Evolutionary conservation across 2,888 invertebrate genomes (phyloP).

Genomic region (Drosophila meridiana): DNA sequence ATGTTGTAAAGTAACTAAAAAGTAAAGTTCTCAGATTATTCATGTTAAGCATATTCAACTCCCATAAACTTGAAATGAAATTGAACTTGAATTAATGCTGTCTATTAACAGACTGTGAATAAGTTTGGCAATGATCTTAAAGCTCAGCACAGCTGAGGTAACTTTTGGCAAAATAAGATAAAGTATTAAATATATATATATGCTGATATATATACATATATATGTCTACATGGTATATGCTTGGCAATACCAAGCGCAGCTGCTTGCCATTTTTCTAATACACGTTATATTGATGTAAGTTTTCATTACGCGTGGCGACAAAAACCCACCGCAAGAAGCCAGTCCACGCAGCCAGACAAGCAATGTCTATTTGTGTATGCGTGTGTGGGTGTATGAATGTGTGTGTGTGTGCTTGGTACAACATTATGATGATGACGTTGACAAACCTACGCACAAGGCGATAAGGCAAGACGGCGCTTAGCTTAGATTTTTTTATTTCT

Average conservation of each 20-base stretch:
- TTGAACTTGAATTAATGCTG: slow-evolving; percentile 3
- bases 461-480: slow-evolving; percentile 52
- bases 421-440: slow-evolving; percentile 75
- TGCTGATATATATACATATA: neutral
- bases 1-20: neutral
- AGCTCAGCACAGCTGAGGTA: slow-evolving; percentile 34
- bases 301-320: slow-evolving; percentile 70
- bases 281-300: slow-evolving; percentile 72
- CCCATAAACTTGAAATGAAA: slow-evolving; percentile 1
- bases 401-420: slow-evolving; percentile 29
- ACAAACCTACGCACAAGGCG: slow-evolving; percentile 71
- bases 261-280: slow-evolving; percentile 72
- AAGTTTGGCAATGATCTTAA: slow-evolving; percentile 25
- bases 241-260: slow-evolving; percentile 52
- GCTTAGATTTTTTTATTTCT: slow-evolving; percentile 53
- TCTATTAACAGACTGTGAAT: slow-evolving; percentile 11
- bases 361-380: slow-evolving; percentile 15
- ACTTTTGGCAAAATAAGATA: neutral
- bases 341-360: slow-evolving; percentile 28
- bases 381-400: slow-evolving; percentile 7
- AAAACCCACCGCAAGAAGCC: slow-evolving; percentile 30
- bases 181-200: slow-evolving; percentile 5
- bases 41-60: neutral
- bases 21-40: neutral
- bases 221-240: slow-evolving; percentile 4